Base-by-base conservation (phyloP, 2,113 vertebrate species). In the Petromus typicus region DNA sequence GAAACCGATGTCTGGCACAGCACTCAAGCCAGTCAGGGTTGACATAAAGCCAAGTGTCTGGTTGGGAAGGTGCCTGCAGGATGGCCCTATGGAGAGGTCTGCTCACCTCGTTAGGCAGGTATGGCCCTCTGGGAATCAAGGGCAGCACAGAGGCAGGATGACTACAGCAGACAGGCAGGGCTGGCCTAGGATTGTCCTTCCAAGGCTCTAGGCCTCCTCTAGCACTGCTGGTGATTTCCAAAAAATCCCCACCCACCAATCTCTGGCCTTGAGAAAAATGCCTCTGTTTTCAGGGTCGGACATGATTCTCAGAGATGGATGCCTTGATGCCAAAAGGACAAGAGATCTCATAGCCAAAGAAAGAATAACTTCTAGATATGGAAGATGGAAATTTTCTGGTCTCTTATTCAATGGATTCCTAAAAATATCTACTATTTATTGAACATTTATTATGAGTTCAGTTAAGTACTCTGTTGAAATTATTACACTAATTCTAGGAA, bases 331-430 rank as follows among this genome's bases (percentile, higher is more conserved):
- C n/a, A 48, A 51, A 1, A 83, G 66, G 25, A 22, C 2, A 88
- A 92, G 32, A 85, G 40, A 92, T 2, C 59, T 78, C 88, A 34
- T n/a, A 92, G 85, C 51, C 64, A 45, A 59, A 90, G 22, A 80
- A 95, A 87, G 61, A 79, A 43, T 56, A 63, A 84, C 48, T 66
- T 89, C 73, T 25, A 91, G 75, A 91, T 67, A 48, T 91, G 23
- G 22, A 80, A 79, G 75, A 13, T 7, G 3, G 45, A 51, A 51
- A 48, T 14, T 78, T 14, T 76, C 12, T 64, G 14, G 4, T 43
- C 64, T 76, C 73, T 45, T 90, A 76, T 59, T 93, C 25, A 51
- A 93, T 91, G 30, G 88, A 85, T 90, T 81, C 45, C 78, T 89
- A 57, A 92, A 92, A 87, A 54, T 25, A 88, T 34, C 81, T 82